phyloP scores from a whole-genome alignment of 92 coral and sea anemone genomes.

The Porites divaricata region DNA sequence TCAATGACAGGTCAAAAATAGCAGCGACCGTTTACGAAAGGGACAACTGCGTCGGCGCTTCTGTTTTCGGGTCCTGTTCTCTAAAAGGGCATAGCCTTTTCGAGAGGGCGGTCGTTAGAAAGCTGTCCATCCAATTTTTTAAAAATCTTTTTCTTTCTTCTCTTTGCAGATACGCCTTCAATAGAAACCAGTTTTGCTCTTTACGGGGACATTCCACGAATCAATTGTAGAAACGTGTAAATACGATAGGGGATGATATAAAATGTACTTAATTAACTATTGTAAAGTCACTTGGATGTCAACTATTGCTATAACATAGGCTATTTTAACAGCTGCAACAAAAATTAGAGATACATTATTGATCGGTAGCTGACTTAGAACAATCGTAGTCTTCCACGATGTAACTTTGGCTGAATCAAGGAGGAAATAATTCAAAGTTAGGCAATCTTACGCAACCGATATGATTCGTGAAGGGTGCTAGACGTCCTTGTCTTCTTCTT shows the following conservation, averaged over 20 bases:
- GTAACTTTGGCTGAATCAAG: neutral
- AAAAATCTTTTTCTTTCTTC: neutral
- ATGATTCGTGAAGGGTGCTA: neutral
- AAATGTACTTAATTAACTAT: conserved; percentile 20
- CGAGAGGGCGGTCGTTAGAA: no score
- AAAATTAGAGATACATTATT: conserved; percentile 2
- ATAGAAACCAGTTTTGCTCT: neutral
- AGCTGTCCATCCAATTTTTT: neutral
- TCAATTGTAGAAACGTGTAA: conserved; percentile 3
- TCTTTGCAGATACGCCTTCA: conserved; percentile 17
- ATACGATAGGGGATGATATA: conserved; percentile 33
- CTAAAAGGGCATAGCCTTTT: no score
- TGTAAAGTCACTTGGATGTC: conserved; percentile 22
- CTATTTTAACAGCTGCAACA: neutral
- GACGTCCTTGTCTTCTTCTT: neutral
- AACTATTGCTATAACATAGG: neutral
- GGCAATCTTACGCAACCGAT: neutral
- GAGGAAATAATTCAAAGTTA: neutral
- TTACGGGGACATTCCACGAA: neutral
- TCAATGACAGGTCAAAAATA: no score
- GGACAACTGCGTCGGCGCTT: no score
- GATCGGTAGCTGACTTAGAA: neutral
- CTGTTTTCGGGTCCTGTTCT: no score
- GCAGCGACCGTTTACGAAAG: no score
- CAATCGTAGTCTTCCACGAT: neutral